A percentile compares a stretch with the other conserved stretches of the same genome.
Evolutionary conservation across 2,888 invertebrate species (phyloP).

Genomic region (Standfussiana lucernea): DNA sequence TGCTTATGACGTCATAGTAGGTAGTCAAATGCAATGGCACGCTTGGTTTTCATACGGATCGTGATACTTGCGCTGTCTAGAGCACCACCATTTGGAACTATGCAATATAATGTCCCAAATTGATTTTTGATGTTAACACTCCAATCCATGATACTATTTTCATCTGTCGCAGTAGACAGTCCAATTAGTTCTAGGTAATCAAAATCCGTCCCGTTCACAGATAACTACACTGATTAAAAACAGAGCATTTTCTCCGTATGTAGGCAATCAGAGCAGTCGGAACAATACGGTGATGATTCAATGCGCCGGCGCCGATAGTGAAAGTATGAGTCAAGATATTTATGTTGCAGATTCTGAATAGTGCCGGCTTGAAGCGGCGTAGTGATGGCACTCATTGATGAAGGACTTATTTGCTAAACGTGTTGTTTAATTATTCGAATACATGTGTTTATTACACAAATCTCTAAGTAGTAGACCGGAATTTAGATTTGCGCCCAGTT

Average conservation of each 20-base stretch:
- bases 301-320: constrained; percentile 62
- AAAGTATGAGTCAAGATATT: constrained; percentile 63
- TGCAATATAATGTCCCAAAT: neutral
- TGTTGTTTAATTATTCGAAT: neutral
- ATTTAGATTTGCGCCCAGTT: neutral
- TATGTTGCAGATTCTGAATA: constrained; percentile 46
- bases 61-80: no score
- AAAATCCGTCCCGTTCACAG: constrained; percentile 22
- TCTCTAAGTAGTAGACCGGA: no score
- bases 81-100: neutral
- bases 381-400: constrained; percentile 15
- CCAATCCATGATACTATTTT: neutral
- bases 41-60: no score
- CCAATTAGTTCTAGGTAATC: constrained; percentile 12
- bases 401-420: neutral
- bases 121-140: neutral
- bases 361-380: neutral
- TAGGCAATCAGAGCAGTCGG: constrained; percentile 62
- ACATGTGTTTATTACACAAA: neutral
- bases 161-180: neutral
- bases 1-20: neutral
- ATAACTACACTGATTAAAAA: constrained; percentile 38
- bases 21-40: neutral
- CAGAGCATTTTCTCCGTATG: constrained; percentile 62
- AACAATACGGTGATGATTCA: constrained; percentile 57